A percentile compares a stretch with the other conserved stretches of the same genome.
These are phyloP conservation scores for Corapipo altera DNA, from an alignment of 2,113 vertebrate genomes.

Conservation along the genomic window DNA sequence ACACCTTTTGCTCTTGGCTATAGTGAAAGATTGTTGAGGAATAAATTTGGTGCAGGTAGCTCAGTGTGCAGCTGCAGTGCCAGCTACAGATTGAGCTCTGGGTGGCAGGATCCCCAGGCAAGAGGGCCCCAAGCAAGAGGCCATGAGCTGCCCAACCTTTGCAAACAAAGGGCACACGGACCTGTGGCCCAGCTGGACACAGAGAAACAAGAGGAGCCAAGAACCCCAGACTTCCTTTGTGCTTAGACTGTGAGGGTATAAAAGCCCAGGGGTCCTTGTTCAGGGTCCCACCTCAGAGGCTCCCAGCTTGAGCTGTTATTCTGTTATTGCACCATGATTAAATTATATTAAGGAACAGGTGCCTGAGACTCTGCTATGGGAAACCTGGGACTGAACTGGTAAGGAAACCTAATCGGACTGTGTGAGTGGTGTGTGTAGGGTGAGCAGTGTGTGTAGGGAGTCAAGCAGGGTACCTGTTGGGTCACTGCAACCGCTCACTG, in stretches of 20 bases:
- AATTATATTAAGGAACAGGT: not conserved
- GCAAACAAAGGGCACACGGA: not conserved
- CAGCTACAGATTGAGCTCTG: not conserved
- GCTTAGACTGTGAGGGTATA: not conserved
- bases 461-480: not conserved
- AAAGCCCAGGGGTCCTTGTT: not conserved
- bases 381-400: not conserved
- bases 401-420: not conserved
- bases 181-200: not conserved
- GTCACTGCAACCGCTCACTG: not conserved
- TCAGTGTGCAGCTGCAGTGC: not conserved
- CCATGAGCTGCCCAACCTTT: not conserved
- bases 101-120: not conserved
- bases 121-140: not conserved
- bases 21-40: not conserved
- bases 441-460: not conserved
- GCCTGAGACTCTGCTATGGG: not conserved
- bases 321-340: not conserved
- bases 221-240: rapidly evolving
- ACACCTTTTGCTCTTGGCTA: not conserved
- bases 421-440: not conserved
- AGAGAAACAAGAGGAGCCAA: not conserved
- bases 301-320: not conserved
- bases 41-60: not conserved
- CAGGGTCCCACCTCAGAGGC: not conserved